Percentiles rank a stretch among this genome's conserved stretches.
Evolutionary conservation across 2,113 vertebrate genomes (phyloP).

Genomic region (Falcunculus frontatus): DNA sequence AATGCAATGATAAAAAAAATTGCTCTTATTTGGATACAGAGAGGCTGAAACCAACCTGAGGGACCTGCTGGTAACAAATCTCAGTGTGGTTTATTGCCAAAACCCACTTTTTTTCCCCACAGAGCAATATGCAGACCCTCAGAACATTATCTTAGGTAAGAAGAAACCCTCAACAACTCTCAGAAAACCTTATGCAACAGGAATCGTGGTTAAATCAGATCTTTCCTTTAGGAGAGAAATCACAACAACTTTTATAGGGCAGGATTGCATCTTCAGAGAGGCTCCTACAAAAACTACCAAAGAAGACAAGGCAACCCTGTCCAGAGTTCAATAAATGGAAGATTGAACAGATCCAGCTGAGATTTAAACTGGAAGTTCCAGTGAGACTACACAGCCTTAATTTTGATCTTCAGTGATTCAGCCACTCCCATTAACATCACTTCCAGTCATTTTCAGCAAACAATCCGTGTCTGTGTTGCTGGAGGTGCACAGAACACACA

Average conservation of each 20-base stretch:
- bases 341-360: neutral
- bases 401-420: neutral
- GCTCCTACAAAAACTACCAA: neutral
- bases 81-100: neutral
- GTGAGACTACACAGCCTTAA: neutral
- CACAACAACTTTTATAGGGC: neutral
- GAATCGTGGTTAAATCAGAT: neutral
- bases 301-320: neutral
- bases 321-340: neutral
- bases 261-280: neutral
- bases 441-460: neutral
- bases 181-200: neutral
- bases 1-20: constrained; percentile 5
- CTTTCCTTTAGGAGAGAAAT: neutral
- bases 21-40: neutral
- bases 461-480: neutral
- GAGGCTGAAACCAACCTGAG: neutral
- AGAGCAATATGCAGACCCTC: neutral
- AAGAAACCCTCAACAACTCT: neutral
- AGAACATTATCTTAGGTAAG: neutral
- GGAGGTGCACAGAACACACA: neutral
- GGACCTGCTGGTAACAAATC: neutral
- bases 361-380: neutral
- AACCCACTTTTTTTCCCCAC: neutral
- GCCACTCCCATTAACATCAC: neutral